Evolutionary conservation across 92 coral and sea anemone species (phyloP).

Genomic region (Siderastrea radians): DNA sequence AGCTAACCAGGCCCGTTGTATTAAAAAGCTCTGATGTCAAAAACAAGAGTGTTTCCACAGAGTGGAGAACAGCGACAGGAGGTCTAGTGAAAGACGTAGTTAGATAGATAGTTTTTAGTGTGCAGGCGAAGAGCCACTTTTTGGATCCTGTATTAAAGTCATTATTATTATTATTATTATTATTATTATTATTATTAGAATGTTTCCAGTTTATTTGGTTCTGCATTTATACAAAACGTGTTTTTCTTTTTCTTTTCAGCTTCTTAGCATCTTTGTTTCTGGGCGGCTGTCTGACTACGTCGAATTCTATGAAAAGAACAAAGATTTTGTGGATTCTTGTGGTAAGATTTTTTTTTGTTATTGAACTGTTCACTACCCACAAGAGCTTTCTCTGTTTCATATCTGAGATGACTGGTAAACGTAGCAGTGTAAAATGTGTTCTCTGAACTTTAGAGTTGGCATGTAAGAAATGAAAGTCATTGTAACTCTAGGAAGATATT

Average conservation of each 20-base stretch:
- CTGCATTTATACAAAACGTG: not conserved
- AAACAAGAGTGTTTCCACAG: too few species aligned
- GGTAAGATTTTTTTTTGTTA: conserved; percentile 60
- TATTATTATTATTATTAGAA: too few species aligned
- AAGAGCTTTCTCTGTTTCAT: not conserved
- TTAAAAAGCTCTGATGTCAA: too few species aligned
- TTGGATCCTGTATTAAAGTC: too few species aligned
- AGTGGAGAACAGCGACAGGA: too few species aligned
- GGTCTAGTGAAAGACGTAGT: too few species aligned
- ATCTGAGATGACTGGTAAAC: not conserved
- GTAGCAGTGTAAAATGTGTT: not conserved
- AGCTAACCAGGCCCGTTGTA: too few species aligned
- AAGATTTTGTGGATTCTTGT: conserved; percentile 85
- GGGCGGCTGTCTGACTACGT: conserved; percentile 87
- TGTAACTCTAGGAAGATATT: too few species aligned
- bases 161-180: too few species aligned
- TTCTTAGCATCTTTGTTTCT: conserved; percentile 90
- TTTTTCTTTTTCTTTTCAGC: conserved; percentile 38
- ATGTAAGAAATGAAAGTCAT: too few species aligned
- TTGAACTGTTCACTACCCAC: not conserved
- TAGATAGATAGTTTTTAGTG: too few species aligned
- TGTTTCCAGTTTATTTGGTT: not conserved
- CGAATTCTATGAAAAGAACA: conserved; percentile 85
- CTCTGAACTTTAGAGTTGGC: not conserved
- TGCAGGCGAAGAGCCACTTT: too few species aligned